A percentile compares a stretch with the other conserved stretches of the same genome.
Evolutionary conservation across 92 coral and sea anemone genomes (phyloP).

Genomic region (Palythoa grandiflora): DNA sequence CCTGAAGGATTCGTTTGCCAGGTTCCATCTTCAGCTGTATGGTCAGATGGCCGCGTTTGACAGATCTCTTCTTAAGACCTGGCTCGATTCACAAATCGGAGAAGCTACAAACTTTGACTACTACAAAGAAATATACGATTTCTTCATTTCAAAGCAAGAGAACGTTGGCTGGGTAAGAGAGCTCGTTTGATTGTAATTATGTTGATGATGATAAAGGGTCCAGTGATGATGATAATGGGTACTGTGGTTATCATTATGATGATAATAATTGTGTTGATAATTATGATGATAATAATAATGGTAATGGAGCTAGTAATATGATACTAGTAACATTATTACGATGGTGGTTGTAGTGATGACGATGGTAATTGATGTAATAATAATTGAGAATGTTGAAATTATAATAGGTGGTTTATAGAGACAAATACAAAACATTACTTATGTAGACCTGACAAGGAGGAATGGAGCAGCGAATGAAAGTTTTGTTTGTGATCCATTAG

Average conservation of each 20-base stretch:
- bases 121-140: slow-evolving; percentile 8
- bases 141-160: slow-evolving; percentile 40
- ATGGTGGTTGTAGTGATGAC: too few relatives aligned
- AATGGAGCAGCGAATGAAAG: too few relatives aligned
- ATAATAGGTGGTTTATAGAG: too few relatives aligned
- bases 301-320: too few relatives aligned
- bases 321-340: too few relatives aligned
- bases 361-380: too few relatives aligned
- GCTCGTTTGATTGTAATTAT: neutral
- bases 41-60: slow-evolving; percentile 16
- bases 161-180: slow-evolving; percentile 37
- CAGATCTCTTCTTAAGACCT: slow-evolving; percentile 1
- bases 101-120: slow-evolving; percentile 6
- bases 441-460: too few relatives aligned
- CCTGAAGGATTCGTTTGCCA: slow-evolving; percentile 11
- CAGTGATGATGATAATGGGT: neutral
- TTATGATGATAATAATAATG: too few relatives aligned
- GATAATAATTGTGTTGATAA: too few relatives aligned
- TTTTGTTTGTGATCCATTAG: too few relatives aligned
- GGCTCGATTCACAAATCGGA: neutral
- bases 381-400: too few relatives aligned
- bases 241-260: neutral
- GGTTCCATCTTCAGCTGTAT: slow-evolving; percentile 28
- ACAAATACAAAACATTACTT: too few relatives aligned
- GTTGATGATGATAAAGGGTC: neutral